These are phyloP conservation scores for Lepetodrilus schrolli DNA, from an alignment of 2,888 invertebrate genomes.

Conservation along the genomic window DNA sequence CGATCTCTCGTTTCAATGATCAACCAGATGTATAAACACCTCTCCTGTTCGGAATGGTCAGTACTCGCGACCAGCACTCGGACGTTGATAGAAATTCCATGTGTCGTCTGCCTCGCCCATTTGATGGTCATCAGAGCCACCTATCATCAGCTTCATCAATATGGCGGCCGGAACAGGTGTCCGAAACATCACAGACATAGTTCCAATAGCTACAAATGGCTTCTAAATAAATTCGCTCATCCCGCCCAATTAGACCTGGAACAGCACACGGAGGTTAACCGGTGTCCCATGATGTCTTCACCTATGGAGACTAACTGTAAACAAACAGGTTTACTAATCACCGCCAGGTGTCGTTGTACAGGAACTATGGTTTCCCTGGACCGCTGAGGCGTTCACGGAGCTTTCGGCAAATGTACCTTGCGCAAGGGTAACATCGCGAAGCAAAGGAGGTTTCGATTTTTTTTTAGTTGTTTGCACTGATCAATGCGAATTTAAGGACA, in stretches of 20 bases:
- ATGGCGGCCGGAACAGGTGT: neutral
- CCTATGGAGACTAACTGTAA: neutral
- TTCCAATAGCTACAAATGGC: neutral
- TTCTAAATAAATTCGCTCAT: neutral
- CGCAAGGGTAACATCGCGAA: no score
- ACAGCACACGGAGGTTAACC: neutral
- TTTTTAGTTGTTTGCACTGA: no score
- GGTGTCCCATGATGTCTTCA: neutral
- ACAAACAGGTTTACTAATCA: neutral
- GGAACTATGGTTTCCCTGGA: no score
- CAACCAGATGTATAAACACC: no score
- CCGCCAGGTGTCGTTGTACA: slow-evolving; percentile 9
- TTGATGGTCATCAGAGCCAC: neutral
- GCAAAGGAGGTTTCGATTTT: no score
- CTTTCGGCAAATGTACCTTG: no score
- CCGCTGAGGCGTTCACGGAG: no score
- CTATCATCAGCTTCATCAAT: no score
- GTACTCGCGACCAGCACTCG: no score
- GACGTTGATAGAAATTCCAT: neutral
- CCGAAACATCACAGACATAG: slow-evolving; percentile 7
- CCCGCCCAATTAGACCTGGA: neutral
- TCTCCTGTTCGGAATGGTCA: no score
- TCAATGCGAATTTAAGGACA: no score
- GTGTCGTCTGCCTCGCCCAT: neutral
- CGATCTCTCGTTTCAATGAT: no score